phyloP scores from a whole-genome alignment of 2,797 vertebrate species.

The Sebastes oblongus region DNA sequence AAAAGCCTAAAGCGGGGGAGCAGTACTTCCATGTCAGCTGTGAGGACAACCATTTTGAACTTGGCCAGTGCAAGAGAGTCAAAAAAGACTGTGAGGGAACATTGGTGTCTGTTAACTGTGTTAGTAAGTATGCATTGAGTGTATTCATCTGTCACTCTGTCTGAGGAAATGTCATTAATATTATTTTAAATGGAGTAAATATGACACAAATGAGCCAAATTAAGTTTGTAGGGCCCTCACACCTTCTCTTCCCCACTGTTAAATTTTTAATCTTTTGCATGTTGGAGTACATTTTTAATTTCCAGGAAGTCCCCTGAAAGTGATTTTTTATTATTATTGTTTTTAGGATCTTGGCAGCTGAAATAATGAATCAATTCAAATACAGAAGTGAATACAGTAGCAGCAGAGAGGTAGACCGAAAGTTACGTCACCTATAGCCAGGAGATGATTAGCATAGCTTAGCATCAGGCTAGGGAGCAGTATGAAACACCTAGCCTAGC shows the following conservation, averaged over 20 bases:
- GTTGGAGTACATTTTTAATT: background rate
- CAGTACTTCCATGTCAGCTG: conserved; percentile 43
- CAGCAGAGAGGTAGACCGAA: background rate
- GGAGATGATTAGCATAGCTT: background rate
- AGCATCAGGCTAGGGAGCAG: background rate
- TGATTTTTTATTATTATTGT: background rate
- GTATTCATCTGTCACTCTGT: background rate
- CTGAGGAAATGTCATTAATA: background rate
- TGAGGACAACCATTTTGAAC: background rate
- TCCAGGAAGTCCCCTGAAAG: background rate
- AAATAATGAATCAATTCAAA: background rate
- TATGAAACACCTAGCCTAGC: background rate
- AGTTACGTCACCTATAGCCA: background rate
- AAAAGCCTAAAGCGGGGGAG: accelerated
- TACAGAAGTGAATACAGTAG: background rate
- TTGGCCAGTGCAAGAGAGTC: conserved; percentile 65
- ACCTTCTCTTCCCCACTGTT: background rate
- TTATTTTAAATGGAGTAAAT: background rate
- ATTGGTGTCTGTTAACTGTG: conserved; percentile 45
- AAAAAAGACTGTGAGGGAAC: accelerated
- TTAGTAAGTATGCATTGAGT: conserved; percentile 45
- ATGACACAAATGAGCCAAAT: background rate
- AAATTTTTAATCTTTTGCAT: background rate
- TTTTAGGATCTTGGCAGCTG: background rate
- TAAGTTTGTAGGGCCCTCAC: background rate